Conservation (phyloP, 1,140 invertebrate genomes). For the Diachasma alloeum region DNA sequence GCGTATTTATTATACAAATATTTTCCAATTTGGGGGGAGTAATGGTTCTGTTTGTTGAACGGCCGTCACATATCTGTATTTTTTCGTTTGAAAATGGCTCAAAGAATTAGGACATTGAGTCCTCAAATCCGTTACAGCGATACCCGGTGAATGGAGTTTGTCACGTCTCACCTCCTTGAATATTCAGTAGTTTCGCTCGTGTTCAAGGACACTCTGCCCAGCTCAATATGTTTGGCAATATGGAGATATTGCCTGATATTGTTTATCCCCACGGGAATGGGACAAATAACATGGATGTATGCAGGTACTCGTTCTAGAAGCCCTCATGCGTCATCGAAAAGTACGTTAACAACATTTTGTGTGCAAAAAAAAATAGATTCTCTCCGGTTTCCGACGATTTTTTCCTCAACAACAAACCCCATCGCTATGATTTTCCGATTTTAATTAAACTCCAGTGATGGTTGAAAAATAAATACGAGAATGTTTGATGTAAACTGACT, state of each 20-base stretch:
- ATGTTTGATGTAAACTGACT: constrained; percentile 8
- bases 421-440: constrained; percentile 46
- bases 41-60: too few species aligned
- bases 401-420: neutral
- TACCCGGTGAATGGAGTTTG: constrained; percentile 48
- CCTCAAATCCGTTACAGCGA: neutral
- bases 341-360: neutral
- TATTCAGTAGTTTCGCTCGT: constrained; percentile 61
- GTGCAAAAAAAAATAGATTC: neutral
- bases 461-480: neutral
- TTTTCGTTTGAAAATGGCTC: too few species aligned
- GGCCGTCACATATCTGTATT: too few species aligned
- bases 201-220: constrained; percentile 54
- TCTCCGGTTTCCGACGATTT: neutral
- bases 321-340: neutral
- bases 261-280: neutral
- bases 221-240: constrained; percentile 62
- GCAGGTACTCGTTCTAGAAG: neutral
- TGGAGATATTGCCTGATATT: constrained; percentile 56
- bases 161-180: constrained; percentile 61
- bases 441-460: constrained; percentile 49
- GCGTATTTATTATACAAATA: too few species aligned
- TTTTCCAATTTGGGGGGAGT: too few species aligned
- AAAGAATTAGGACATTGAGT: neutral
- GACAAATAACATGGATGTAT: neutral